These are phyloP conservation scores for Diploscapter pachys DNA, from an alignment of 1,140 invertebrate genomes.

Conservation along the genomic window DNA sequence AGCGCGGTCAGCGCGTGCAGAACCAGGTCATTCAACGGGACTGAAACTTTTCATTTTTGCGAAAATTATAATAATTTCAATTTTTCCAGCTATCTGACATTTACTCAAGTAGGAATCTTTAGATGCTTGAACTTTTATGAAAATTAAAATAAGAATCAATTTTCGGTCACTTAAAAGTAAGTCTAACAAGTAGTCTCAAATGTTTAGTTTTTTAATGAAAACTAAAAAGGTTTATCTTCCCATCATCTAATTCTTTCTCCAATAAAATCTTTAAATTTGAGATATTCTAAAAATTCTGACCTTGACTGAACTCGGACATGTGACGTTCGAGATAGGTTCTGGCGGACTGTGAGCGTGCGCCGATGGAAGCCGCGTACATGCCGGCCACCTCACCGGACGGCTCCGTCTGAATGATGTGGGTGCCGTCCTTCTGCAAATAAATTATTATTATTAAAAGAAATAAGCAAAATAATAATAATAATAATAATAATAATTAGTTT, in stretches of 20 bases:
- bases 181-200: too few relatives aligned
- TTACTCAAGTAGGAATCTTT: too few relatives aligned
- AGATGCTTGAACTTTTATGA: conserved; percentile 40
- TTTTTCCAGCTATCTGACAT: too few relatives aligned
- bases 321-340: conserved; percentile 82
- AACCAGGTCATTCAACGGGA: conserved; percentile 70
- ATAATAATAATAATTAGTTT: too few relatives aligned
- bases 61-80: neutral
- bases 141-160: too few relatives aligned
- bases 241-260: too few relatives aligned
- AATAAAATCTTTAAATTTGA: neutral
- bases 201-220: too few relatives aligned
- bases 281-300: conserved; percentile 58
- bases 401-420: conserved; percentile 95
- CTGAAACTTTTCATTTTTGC: conserved; percentile 36
- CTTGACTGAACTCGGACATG: conserved; percentile 74
- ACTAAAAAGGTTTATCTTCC: too few relatives aligned
- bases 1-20: conserved; percentile 87
- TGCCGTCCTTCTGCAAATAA: conserved; percentile 65
- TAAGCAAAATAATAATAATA: conserved; percentile 9
- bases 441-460: neutral
- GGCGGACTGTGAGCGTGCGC: conserved; percentile 93
- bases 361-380: conserved; percentile 97
- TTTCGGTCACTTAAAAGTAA: too few relatives aligned
- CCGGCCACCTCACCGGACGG: conserved; percentile 96